phyloP scores from a whole-genome alignment of 2,797 vertebrate species.

The Choloepus didactylus region DNA sequence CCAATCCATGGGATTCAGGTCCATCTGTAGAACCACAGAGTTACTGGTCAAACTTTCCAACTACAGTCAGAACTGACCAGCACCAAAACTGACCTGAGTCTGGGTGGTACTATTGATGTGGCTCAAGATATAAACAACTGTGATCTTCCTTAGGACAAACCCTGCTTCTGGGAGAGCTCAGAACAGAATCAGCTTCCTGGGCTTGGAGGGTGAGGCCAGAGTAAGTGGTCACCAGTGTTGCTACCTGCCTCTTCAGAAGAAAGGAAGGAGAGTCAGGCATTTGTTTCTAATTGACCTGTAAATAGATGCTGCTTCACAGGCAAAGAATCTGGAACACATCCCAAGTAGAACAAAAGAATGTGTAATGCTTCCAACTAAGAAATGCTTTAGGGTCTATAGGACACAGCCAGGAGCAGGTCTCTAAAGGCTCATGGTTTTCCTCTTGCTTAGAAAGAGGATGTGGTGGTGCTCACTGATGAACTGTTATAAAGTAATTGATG shows the following conservation, averaged over 20 bases:
- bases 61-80: background rate
- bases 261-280: background rate
- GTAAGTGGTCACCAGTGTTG: background rate
- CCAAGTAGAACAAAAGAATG: slow-evolving; percentile 32
- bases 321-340: slow-evolving; percentile 36
- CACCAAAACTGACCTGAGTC: background rate
- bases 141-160: background rate
- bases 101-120: background rate
- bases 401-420: background rate
- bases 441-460: background rate
- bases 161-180: background rate
- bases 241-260: background rate
- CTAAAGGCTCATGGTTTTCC: background rate
- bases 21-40: background rate
- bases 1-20: background rate
- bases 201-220: background rate
- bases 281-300: background rate
- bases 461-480: background rate
- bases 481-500: background rate
- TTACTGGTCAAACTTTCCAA: background rate
- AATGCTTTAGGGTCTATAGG: background rate
- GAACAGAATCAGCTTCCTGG: background rate
- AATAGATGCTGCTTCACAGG: background rate
- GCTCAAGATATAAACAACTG: background rate
- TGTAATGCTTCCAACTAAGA: slow-evolving; percentile 38